These are phyloP conservation scores for Xylocampa areola DNA, from an alignment of 2,888 invertebrate species.

Conservation along the genomic window DNA sequence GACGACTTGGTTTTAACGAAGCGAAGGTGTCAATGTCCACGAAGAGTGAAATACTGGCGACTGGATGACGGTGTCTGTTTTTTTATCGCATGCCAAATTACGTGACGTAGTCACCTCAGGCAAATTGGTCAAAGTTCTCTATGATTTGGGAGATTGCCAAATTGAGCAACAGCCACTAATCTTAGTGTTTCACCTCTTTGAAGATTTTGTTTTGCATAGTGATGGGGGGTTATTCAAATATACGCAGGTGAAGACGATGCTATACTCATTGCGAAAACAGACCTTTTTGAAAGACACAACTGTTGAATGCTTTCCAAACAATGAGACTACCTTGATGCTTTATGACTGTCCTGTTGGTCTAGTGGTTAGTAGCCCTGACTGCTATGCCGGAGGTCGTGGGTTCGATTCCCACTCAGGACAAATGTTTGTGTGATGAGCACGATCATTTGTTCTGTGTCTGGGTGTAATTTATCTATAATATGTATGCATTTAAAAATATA, in stretches of 20 bases:
- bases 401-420: no score
- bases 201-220: slow-evolving; percentile 43
- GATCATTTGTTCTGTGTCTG: no score
- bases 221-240: slow-evolving; percentile 24
- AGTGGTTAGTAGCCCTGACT: no score
- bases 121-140: slow-evolving; percentile 70
- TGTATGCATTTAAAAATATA: no score
- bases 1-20: slow-evolving; percentile 25
- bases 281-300: slow-evolving; percentile 6
- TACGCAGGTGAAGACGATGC: slow-evolving; percentile 19
- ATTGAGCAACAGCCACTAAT: slow-evolving; percentile 64
- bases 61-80: slow-evolving; percentile 34
- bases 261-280: slow-evolving; percentile 23
- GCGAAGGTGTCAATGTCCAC: slow-evolving; percentile 44
- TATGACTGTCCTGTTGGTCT: slow-evolving; percentile 9
- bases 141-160: slow-evolving; percentile 69
- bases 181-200: slow-evolving; percentile 58
- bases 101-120: slow-evolving; percentile 46
- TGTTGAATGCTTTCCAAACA: slow-evolving; percentile 7
- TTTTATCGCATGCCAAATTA: slow-evolving; percentile 52
- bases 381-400: no score
- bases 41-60: slow-evolving; percentile 33
- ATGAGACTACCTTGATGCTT: not conserved
- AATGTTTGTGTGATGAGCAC: no score
- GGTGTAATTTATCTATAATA: no score